Percentiles rank a stretch among this genome's conserved stretches.
phyloP scores from a whole-genome alignment of 2,113 vertebrate species.

The Phalacrocorax brasilianus region DNA sequence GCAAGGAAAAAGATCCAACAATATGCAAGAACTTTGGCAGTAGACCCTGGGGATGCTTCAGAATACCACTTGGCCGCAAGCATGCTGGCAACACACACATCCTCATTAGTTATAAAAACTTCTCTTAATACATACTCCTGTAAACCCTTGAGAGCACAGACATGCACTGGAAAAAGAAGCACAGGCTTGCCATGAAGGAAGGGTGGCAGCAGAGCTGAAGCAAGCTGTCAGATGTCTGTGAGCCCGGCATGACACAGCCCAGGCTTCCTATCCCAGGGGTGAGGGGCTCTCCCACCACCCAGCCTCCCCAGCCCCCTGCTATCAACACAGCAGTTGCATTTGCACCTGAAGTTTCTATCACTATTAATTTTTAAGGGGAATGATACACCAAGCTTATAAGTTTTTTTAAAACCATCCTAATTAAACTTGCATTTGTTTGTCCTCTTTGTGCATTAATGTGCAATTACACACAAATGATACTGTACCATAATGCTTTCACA shows the following conservation, averaged over 20 bases:
- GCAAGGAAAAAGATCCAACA: background rate
- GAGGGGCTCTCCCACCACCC: rapidly evolving
- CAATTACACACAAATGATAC: background rate
- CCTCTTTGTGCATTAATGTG: background rate
- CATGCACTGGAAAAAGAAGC: background rate
- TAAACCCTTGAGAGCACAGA: background rate
- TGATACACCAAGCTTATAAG: background rate
- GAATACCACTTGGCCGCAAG: background rate
- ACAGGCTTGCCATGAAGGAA: background rate
- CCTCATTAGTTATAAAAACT: background rate
- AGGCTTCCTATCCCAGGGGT: rapidly evolving
- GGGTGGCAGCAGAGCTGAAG: background rate
- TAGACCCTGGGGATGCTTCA: background rate
- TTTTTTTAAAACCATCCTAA: background rate
- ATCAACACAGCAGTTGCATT: background rate
- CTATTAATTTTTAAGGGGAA: background rate
- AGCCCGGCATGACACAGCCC: background rate
- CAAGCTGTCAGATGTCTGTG: background rate
- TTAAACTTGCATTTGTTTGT: background rate
- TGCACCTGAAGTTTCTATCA: background rate
- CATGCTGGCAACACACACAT: background rate
- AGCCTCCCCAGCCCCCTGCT: background rate
- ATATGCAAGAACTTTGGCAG: background rate
- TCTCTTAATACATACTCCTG: background rate
- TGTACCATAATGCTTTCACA: background rate